Percentiles rank a stretch among this genome's conserved stretches.
Evolutionary conservation across 64 coral and sea anemone species (phyloP).

Genomic region (Acropora yongei): DNA sequence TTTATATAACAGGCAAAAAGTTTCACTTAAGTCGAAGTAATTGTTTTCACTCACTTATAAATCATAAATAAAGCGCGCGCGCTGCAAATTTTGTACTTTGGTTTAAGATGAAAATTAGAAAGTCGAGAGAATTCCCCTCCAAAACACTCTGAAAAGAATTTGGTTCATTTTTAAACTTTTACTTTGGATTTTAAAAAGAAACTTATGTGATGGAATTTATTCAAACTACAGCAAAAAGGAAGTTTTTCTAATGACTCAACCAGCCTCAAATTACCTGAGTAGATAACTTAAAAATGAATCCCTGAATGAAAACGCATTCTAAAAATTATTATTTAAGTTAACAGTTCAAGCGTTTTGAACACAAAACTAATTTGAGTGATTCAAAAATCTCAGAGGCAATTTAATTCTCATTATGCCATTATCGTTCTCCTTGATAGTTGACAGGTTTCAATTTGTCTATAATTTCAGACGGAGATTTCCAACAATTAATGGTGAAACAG

Average conservation of each 20-base stretch:
- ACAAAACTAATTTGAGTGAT: conserved; percentile 8
- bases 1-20: conserved; percentile 10
- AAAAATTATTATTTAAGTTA: background rate
- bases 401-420: conserved; percentile 8
- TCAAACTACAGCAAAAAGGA: too few relatives aligned
- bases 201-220: background rate
- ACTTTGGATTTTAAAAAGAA: background rate
- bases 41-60: conserved; percentile 19
- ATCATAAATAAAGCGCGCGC: background rate
- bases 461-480: conserved; percentile 10
- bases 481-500: background rate
- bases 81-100: background rate
- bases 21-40: background rate
- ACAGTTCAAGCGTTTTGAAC: background rate
- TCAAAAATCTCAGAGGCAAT: background rate
- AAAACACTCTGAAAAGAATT: background rate
- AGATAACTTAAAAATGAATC: background rate
- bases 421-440: conserved; percentile 18
- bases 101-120: conserved; percentile 3
- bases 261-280: conserved; percentile 4
- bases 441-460: background rate
- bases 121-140: background rate
- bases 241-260: background rate
- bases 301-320: background rate
- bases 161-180: background rate